Evolutionary conservation across 2,888 invertebrate species (phyloP), one percentile per base, ranked within the genome.

Genomic region (Cancer borealis): DNA sequence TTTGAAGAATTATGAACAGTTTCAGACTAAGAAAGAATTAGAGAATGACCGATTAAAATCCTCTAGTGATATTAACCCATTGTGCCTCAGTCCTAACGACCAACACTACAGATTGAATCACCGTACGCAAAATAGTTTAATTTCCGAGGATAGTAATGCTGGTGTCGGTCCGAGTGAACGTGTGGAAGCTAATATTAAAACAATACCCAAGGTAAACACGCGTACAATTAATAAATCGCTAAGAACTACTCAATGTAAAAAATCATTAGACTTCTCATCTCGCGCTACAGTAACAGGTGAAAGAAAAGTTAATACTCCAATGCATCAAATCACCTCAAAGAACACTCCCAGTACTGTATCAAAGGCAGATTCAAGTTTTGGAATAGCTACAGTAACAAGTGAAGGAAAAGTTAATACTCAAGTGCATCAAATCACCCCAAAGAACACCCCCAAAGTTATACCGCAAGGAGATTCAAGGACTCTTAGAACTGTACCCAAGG

Each of bases 71-170:
- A 90, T 46, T 30, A 21, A 45, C 10, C 39, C 91, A 46, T 45
- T 92, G 8, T 90, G 87, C 66, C 88, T 92, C n/a, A 94, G 94
- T 39, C 94, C 94, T 5, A 94, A 94, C 46, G 92, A 94, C 26
- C 45, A 92, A 17, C 94, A 92, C 88, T 94, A 94, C 10, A 88
- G 60, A n/a, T 30, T 26, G 46, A 54, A n/a, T 45, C 54, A 21
- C 14, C 87, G 46, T 66, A 14, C 26, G n/a, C 3, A 46, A 17
- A 91, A 45, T 0, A 46, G 46, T 45, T n/a, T 30, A n/a, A 79
- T 39, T 30, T 17, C 5, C 21, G 87, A 46, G 5, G 26, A 47
- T 47, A 46, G 1, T 47, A 47, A 47, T 17, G 10, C 17, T 47
- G n/a, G 17, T 0, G 14, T 21, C 45, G n/a, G 12, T 14, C 47